Conservation (phyloP, 2,113 vertebrate species). For the Catharus bicknelli region DNA sequence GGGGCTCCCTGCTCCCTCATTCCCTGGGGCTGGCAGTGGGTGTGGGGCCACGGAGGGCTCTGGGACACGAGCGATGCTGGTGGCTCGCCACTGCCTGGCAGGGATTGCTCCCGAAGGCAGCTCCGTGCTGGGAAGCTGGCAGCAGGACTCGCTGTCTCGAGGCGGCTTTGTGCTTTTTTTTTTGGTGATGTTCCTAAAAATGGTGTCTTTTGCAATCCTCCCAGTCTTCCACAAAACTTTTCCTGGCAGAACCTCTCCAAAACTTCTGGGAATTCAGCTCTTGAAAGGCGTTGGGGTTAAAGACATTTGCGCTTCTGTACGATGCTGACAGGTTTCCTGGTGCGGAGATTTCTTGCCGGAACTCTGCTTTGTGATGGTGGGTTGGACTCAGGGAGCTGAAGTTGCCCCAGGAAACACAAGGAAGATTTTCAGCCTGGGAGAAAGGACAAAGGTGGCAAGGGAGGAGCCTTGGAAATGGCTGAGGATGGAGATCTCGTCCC, state of each 20-base stretch:
- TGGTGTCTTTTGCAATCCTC: background rate
- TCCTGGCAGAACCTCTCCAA: background rate
- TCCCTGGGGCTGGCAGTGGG: accelerated
- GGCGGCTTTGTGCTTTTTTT: background rate
- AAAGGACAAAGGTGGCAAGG: background rate
- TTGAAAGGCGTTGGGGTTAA: background rate
- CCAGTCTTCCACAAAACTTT: background rate
- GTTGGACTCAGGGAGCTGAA: background rate
- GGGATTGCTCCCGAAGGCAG: background rate
- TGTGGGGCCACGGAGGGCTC: background rate
- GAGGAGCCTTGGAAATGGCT: accelerated
- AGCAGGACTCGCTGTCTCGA: background rate
- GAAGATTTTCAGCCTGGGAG: background rate
- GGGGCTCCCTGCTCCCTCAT: accelerated
- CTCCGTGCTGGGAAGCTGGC: background rate
- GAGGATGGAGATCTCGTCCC: background rate
- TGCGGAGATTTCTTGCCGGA: background rate
- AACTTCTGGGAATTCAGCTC: conserved; percentile 21
- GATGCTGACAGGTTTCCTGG: background rate
- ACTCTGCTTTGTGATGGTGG: background rate
- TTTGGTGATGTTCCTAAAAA: conserved; percentile 27
- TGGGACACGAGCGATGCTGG: background rate
- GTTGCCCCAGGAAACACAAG: background rate
- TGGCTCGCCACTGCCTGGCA: accelerated
- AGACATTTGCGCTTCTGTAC: background rate